These are phyloP conservation scores for Tribolium freemani DNA, from an alignment of 2,888 invertebrate genomes.

Conservation along the genomic window DNA sequence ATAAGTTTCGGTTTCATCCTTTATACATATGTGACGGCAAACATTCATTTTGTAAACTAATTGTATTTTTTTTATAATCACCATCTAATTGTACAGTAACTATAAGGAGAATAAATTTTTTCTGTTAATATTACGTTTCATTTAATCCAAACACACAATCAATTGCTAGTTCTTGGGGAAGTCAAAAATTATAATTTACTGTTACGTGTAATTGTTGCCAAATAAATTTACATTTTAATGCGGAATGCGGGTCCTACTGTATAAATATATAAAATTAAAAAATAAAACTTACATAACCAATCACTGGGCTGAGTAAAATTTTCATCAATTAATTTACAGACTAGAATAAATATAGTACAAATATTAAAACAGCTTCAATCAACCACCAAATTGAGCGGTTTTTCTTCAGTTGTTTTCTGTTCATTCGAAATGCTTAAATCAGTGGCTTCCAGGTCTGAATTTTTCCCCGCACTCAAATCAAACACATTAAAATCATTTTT, in stretches of 20 bases:
- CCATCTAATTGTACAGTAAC: conserved; percentile 21
- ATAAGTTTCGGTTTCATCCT: not conserved
- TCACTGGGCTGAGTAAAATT: too few relatives aligned
- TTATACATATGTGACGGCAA: not conserved
- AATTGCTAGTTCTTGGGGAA: too few relatives aligned
- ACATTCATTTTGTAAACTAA: not conserved
- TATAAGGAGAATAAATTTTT: conserved; percentile 9
- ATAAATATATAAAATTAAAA: too few relatives aligned
- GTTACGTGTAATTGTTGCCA: too few relatives aligned
- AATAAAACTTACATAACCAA: too few relatives aligned
- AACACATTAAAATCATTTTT: conserved; percentile 71
- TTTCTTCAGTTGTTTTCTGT: conserved; percentile 45
- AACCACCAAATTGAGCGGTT: conserved; percentile 52
- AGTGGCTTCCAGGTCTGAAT: conserved; percentile 52
- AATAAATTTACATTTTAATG: too few relatives aligned
- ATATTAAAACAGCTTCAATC: conserved; percentile 14
- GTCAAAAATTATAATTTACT: too few relatives aligned
- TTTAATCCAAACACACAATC: not conserved
- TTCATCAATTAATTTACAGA: too few relatives aligned
- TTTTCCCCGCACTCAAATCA: conserved; percentile 67
- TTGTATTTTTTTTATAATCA: not conserved
- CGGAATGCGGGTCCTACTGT: too few relatives aligned
- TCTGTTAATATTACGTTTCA: conserved; percentile 4
- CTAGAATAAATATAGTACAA: too few relatives aligned
- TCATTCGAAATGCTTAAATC: conserved; percentile 53